phyloP scores from a whole-genome alignment of 1,140 invertebrate species.

The Stegodyphus mimosarum region DNA sequence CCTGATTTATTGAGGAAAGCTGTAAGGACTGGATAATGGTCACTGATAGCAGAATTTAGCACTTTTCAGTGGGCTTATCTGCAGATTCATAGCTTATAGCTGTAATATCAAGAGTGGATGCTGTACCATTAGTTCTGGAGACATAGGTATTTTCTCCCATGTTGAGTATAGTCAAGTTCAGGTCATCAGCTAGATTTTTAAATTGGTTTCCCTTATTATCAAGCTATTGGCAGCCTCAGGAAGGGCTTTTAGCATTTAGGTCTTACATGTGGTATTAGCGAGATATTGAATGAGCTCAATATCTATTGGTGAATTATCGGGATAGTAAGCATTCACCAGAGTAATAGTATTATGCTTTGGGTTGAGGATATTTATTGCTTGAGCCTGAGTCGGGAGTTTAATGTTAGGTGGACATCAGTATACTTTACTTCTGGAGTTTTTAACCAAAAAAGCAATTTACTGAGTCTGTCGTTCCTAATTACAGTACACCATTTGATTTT shows the following conservation, averaged over 20 bases:
- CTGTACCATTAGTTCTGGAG: slow-evolving; percentile 5
- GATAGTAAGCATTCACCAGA: slow-evolving; percentile 3
- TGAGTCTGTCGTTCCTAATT: background rate
- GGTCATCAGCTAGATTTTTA: background rate
- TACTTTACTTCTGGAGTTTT: slow-evolving; percentile 7
- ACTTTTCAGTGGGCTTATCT: background rate
- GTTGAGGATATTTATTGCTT: slow-evolving; percentile 8
- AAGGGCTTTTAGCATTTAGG: slow-evolving; percentile 2
- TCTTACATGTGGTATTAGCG: background rate
- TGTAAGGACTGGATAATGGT: background rate
- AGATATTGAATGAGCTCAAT: background rate
- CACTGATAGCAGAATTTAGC: slow-evolving; percentile 11
- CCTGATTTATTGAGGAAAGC: no score
- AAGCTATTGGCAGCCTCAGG: background rate
- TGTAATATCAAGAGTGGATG: background rate
- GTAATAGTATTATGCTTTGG: background rate
- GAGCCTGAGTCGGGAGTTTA: background rate
- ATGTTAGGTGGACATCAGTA: background rate
- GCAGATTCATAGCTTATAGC: background rate
- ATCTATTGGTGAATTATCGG: background rate
- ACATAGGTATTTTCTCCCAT: background rate
- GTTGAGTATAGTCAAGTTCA: slow-evolving; percentile 2
- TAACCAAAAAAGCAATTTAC: background rate
- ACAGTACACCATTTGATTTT: background rate
- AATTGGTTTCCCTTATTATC: background rate